Evolutionary conservation across 2,888 invertebrate species (phyloP).

Genomic region (Thymelicus sylvestris): DNA sequence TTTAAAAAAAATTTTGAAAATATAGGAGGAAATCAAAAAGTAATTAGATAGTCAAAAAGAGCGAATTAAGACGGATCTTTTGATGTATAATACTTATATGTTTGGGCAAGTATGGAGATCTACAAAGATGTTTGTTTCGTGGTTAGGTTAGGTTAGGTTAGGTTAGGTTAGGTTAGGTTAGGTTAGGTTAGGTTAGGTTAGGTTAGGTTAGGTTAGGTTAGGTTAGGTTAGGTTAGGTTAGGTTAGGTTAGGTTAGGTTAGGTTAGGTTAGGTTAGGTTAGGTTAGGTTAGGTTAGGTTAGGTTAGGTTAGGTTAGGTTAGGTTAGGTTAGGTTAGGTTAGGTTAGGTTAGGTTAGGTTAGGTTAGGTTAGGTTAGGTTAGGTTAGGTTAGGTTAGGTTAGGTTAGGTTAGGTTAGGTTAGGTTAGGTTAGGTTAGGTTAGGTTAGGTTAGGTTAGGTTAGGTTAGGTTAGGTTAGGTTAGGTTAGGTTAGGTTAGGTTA

Average conservation of each 20-base stretch:
- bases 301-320: slow-evolving; percentile 39
- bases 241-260: slow-evolving; percentile 40
- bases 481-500: slow-evolving; percentile 37
- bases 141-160: slow-evolving; percentile 44
- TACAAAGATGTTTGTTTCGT: too few species aligned
- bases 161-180: slow-evolving; percentile 42
- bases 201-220: slow-evolving; percentile 40
- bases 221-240: slow-evolving; percentile 40
- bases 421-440: slow-evolving; percentile 41
- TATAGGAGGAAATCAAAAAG: too few species aligned
- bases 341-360: slow-evolving; percentile 41
- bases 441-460: slow-evolving; percentile 43
- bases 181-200: slow-evolving; percentile 39
- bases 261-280: slow-evolving; percentile 42
- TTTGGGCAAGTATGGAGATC: too few species aligned
- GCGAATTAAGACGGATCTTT: too few species aligned
- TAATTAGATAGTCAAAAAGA: too few species aligned
- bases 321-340: slow-evolving; percentile 40
- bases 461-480: slow-evolving; percentile 39
- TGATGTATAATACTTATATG: too few species aligned
- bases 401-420: slow-evolving; percentile 42
- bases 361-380: slow-evolving; percentile 41
- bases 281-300: slow-evolving; percentile 42
- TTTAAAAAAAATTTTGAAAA: too few species aligned
- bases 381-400: slow-evolving; percentile 42